Percentiles rank a stretch among this genome's conserved stretches.
Evolutionary conservation across 2,888 invertebrate genomes (phyloP).

Genomic region (Drosophila anceps): DNA sequence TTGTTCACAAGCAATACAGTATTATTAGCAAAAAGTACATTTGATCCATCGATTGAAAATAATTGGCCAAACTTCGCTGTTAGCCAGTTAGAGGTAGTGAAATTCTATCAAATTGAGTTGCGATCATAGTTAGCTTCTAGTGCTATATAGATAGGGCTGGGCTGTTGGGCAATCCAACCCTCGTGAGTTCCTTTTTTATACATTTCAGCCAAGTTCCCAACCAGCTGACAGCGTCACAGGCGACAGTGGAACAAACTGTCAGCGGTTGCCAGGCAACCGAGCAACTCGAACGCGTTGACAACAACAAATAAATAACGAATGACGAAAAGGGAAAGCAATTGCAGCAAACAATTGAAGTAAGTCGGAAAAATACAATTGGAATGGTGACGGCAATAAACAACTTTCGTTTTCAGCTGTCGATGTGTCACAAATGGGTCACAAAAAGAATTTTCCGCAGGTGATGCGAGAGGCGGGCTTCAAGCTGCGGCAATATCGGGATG

Average conservation of each 20-base stretch:
- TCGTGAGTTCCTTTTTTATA: neutral
- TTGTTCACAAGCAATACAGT: too few species aligned
- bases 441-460: constrained; percentile 83
- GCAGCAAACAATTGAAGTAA: constrained; percentile 39
- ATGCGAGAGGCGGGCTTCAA: constrained; percentile 84
- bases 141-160: neutral
- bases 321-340: constrained; percentile 27
- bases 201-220: constrained; percentile 4
- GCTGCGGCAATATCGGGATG: constrained; percentile 80
- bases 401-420: constrained; percentile 45
- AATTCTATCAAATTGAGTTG: neutral
- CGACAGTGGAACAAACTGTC: constrained; percentile 5
- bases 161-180: neutral
- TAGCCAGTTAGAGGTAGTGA: neutral
- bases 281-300: constrained; percentile 42
- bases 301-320: constrained; percentile 36
- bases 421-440: constrained; percentile 61
- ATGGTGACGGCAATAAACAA: constrained; percentile 39
- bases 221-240: constrained; percentile 1
- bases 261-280: constrained; percentile 59
- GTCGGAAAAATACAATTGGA: constrained; percentile 8
- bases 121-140: too few species aligned
- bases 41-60: too few species aligned
- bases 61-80: too few species aligned
- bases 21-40: too few species aligned